Evolutionary conservation across 2,888 invertebrate genomes (phyloP).

Genomic region (Chesias legatella): DNA sequence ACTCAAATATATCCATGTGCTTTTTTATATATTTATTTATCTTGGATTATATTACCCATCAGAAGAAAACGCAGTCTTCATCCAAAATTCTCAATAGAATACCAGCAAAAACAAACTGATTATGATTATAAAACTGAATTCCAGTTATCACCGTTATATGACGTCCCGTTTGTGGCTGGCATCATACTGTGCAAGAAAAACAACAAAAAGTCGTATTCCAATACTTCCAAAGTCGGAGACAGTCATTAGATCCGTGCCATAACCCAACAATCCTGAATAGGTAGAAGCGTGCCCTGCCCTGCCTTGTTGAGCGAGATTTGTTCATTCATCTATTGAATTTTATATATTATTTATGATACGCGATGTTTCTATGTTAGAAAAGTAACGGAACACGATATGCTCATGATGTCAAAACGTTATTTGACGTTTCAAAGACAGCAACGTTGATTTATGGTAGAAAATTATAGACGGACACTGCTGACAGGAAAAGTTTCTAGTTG

Average conservation of each 20-base stretch:
- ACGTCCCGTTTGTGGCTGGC: slow-evolving; percentile 64
- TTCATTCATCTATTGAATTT: slow-evolving; percentile 62
- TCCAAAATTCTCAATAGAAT: slow-evolving; percentile 23
- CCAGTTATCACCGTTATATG: slow-evolving; percentile 67
- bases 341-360: slow-evolving; percentile 17
- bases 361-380: slow-evolving; percentile 1
- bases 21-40: neutral
- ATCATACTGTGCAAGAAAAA: slow-evolving; percentile 58
- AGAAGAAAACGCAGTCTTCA: slow-evolving; percentile 11
- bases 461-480: neutral
- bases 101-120: slow-evolving; percentile 39
- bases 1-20: no score
- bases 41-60: neutral
- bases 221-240: slow-evolving; percentile 63
- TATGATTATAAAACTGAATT: slow-evolving; percentile 51
- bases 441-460: neutral
- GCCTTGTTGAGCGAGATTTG: slow-evolving; percentile 47
- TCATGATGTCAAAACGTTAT: neutral
- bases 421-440: neutral
- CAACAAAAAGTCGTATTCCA: slow-evolving; percentile 65
- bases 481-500: slow-evolving; percentile 1
- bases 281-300: slow-evolving; percentile 66
- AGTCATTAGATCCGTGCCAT: slow-evolving; percentile 77
- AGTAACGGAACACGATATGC: slow-evolving; percentile 6
- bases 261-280: slow-evolving; percentile 75